A percentile compares a stretch with the other conserved stretches of the same genome.
phyloP scores from a whole-genome alignment of 2,113 vertebrate genomes.

The Riparia riparia region DNA sequence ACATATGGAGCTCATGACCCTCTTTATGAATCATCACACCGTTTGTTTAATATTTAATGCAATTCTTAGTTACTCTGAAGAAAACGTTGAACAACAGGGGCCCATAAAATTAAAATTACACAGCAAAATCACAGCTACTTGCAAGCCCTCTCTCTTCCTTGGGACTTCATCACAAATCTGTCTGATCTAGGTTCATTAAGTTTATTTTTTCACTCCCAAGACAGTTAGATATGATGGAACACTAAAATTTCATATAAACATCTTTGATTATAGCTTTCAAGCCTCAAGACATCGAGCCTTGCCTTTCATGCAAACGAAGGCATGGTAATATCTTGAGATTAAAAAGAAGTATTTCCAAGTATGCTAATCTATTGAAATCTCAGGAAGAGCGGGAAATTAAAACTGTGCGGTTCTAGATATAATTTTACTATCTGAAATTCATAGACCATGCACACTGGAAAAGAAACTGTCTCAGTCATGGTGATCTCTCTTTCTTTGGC shows the following conservation, averaged over 20 bases:
- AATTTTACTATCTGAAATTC: not conserved
- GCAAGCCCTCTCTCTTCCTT: constrained; percentile 13
- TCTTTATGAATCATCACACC: constrained; percentile 64
- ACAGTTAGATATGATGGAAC: not conserved
- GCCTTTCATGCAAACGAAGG: not conserved
- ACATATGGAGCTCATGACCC: constrained; percentile 63
- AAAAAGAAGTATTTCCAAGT: not conserved
- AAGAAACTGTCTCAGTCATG: fast-evolving
- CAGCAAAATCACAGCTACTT: constrained; percentile 43
- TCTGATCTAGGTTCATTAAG: constrained; percentile 41
- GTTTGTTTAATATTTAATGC: constrained; percentile 69
- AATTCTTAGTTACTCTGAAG: constrained; percentile 49
- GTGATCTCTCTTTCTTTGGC: not conserved
- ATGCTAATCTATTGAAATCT: not conserved
- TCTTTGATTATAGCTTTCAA: constrained; percentile 6
- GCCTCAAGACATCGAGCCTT: not conserved
- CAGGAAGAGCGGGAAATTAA: not conserved
- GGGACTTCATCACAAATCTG: constrained; percentile 27
- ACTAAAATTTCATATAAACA: constrained; percentile 38
- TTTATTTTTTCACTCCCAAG: constrained; percentile 24
- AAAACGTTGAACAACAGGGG: constrained; percentile 35
- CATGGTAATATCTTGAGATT: not conserved
- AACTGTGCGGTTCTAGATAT: not conserved
- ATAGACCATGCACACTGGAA: not conserved
- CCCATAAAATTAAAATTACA: constrained; percentile 56